These are phyloP conservation scores for Graphium colonna DNA, from an alignment of 2,888 invertebrate genomes.

Conservation along the genomic window DNA sequence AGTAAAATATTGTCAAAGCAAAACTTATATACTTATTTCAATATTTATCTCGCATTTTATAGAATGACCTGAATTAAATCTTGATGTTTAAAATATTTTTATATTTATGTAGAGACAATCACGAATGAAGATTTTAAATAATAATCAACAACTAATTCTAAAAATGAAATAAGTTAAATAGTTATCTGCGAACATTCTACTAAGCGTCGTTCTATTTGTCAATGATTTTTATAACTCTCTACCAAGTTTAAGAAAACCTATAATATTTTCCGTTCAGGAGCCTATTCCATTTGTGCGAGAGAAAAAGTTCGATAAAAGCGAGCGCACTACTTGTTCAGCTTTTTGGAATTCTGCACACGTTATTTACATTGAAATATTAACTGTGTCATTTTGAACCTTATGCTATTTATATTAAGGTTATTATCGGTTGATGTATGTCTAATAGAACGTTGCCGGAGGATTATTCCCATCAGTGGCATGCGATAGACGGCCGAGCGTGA, in stretches of 20 bases:
- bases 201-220: too few relatives aligned
- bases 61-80: too few relatives aligned
- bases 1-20: too few relatives aligned
- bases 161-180: too few relatives aligned
- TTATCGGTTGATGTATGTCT: conserved; percentile 3
- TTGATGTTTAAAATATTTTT: too few relatives aligned
- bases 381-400: conserved; percentile 9
- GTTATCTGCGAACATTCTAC: too few relatives aligned
- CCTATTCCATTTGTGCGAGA: conserved; percentile 13
- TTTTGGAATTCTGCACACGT: conserved; percentile 24
- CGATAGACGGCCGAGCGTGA: conserved; percentile 19
- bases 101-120: too few relatives aligned
- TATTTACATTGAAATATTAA: conserved; percentile 21
- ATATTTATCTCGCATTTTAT: too few relatives aligned
- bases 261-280: conserved; percentile 12
- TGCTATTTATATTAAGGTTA: conserved; percentile 7
- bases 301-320: conserved; percentile 23
- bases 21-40: too few relatives aligned
- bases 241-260: not conserved
- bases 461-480: conserved; percentile 21
- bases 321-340: conserved; percentile 17
- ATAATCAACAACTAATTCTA: too few relatives aligned
- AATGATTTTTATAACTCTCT: not conserved
- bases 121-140: too few relatives aligned
- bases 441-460: conserved; percentile 10